Percentiles rank a stretch among this genome's conserved stretches.
Conservation (phyloP, 2,797 vertebrate genomes). For the Mycteria americana region DNA sequence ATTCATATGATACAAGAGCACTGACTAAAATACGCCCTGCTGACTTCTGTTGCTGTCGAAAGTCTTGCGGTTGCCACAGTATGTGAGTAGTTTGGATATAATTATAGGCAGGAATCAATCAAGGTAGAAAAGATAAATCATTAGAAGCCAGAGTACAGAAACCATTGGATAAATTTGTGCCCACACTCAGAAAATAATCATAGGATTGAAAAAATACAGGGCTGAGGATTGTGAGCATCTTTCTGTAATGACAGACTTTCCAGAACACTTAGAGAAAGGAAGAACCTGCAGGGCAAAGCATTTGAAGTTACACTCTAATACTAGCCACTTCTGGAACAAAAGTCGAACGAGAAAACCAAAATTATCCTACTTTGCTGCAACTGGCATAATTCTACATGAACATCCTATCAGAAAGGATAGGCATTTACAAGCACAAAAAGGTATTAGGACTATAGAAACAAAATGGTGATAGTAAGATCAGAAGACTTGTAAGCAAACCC, state of each 20-base stretch:
- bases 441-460: neutral
- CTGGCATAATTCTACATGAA: neutral
- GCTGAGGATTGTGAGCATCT: neutral
- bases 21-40: neutral
- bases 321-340: neutral
- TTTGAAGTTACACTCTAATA: neutral
- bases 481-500: neutral
- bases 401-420: neutral
- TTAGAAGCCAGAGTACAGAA: neutral
- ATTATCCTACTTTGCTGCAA: neutral
- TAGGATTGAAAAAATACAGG: neutral
- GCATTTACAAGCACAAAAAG: neutral
- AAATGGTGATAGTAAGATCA: neutral
- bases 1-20: neutral
- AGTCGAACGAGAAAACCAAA: neutral
- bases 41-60: neutral
- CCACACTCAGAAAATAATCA: neutral
- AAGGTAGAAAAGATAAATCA: neutral
- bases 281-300: neutral
- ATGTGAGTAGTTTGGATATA: neutral
- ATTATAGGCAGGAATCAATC: neutral
- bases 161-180: neutral
- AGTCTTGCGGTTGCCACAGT: neutral
- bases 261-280: neutral
- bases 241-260: neutral